Base-by-base conservation (phyloP, 2,888 invertebrate species). In the Pristionchus fissidentatus region DNA sequence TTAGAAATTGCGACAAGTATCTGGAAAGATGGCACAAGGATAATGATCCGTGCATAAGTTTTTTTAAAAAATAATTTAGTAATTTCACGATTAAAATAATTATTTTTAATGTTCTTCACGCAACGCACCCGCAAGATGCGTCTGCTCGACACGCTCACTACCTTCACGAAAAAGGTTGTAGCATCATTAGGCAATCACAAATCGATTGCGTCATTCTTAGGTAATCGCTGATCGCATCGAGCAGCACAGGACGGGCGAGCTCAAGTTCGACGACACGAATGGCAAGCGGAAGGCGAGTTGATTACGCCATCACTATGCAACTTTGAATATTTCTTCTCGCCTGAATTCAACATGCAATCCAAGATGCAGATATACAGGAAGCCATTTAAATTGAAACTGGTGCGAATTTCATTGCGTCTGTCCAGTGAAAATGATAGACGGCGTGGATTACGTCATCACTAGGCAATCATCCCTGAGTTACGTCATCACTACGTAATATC, bases 261-360 rank as follows among this genome's bases (percentile, higher is more conserved):
- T 79, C 38, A 55, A 55, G 41, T 79, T 79, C 19, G 79, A 79
- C 26, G 55, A 79, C n/a, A 79, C 38, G 35, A 77, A 52, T 15
- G 79, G 79, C n/a, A 79, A 79, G 79, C 5, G 79, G n/a, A 79
- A 79, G 79, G 79, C 41, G 57, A 57, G 52, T n/a, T n/a, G 26
- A 46, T 29, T n/a, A 26, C 1, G 15, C 4, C 19, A 3, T 73
- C 1, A 15, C 19, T 49, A 49, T 49, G n/a, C n/a, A n/a, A n/a
- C n/a, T n/a, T n/a, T n/a, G n/a, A n/a, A n/a, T n/a, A n/a, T n/a
- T n/a, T n/a, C n/a, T n/a, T n/a, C n/a, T n/a, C n/a, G n/a, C n/a
- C n/a, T n/a, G n/a, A n/a, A n/a, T n/a, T n/a, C n/a, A n/a, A n/a
- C n/a, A n/a, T n/a, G n/a, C n/a, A n/a, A n/a, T n/a, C n/a, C n/a